These are phyloP conservation scores for Drosophila melanosoma DNA, from an alignment of 2,888 invertebrate genomes.

Conservation along the genomic window DNA sequence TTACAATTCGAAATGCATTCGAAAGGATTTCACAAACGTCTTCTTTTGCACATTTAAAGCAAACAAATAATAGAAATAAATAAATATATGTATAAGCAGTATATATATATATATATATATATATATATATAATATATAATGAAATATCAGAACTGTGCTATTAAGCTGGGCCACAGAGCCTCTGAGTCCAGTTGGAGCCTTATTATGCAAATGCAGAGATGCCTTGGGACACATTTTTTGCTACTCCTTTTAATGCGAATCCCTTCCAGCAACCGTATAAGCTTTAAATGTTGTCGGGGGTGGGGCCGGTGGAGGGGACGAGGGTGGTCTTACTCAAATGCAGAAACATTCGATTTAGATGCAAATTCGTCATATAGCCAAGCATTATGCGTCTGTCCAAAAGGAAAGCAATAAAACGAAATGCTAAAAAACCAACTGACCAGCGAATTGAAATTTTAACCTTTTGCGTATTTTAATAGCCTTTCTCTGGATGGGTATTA, in stretches of 20 bases:
- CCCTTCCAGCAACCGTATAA: constrained; percentile 1
- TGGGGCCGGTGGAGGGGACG: not conserved
- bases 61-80: constrained; percentile 18
- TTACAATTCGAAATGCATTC: constrained; percentile 13
- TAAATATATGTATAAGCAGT: constrained; percentile 14
- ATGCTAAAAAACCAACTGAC: constrained; percentile 46
- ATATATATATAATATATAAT: constrained; percentile 25
- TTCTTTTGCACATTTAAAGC: not conserved
- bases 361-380: constrained; percentile 84
- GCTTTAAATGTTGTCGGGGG: not conserved
- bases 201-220: constrained; percentile 81
- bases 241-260: constrained; percentile 70
- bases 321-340: not conserved
- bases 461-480: constrained; percentile 36
- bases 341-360: constrained; percentile 83
- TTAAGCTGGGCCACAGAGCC: constrained; percentile 64
- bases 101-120: constrained; percentile 8
- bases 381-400: constrained; percentile 43
- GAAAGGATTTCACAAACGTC: not conserved
- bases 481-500: constrained; percentile 6
- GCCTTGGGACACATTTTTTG: constrained; percentile 44
- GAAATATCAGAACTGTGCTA: constrained; percentile 22
- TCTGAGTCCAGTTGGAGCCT: constrained; percentile 62
- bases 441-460: constrained; percentile 50
- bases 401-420: constrained; percentile 56